Evolutionary conservation across 35 echinoderm and acorn worm species (phyloP), one percentile per base, ranked within the genome.

Genomic region (Apostichopus parvimensis): DNA sequence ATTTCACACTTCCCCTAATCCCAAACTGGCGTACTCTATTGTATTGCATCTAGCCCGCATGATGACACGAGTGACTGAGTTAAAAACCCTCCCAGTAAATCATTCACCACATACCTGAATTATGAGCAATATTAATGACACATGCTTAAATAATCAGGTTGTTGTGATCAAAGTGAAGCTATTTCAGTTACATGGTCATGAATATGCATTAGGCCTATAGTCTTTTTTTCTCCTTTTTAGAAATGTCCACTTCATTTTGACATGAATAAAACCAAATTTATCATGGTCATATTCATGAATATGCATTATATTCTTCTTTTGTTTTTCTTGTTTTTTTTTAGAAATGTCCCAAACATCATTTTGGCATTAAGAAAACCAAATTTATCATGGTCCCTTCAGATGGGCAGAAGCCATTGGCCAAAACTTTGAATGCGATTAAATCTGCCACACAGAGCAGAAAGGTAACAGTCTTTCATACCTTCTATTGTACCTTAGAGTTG

Each of bases 301-400:
- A 61, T 61, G 12, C 58, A 61, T 61, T 61, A 45, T 45, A 45
- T 45, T 45, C 34, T 45, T 45, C 34, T 61, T 87, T 1, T 14
- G n/a, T 95, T 24, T 73, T 64, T 91, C 24, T 28, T 73, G 0
- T 45, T 45, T 45, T 45, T 56, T 54, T 81, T 75, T 82, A 98
- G 97, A 94, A 93, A 98, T 98, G 97, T 87, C 81, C 87, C 1
- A 94, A 95, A 57, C 97, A 98, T 62, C 97, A 98, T 78, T 98
- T 98, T 96, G 97, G 97, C 0, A 98, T 98, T 56, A 95, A 95
- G 79, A 98, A 98, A 76, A 85, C 97, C 28, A 94, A 96, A 91
- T 83, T 98, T 25, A 91, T 98, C 87, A 92, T 82, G 21, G 90
- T 93, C 28, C 92, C 91, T 17, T 60, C 79, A 34, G 97, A 90